phyloP scores from a whole-genome alignment of 2,113 vertebrate species.

The human region DNA sequence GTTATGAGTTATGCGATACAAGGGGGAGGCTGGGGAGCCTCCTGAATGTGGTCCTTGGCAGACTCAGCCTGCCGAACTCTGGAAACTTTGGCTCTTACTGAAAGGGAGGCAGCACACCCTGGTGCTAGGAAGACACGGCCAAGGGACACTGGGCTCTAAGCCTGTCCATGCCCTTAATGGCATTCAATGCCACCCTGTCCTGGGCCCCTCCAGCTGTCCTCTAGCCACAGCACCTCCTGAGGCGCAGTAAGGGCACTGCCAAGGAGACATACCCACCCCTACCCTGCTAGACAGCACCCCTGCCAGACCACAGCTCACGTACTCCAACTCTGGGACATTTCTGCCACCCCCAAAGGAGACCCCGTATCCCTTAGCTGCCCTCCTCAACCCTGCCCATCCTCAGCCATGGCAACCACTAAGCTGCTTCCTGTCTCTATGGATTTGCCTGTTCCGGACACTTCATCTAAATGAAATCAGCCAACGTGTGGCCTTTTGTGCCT shows the following conservation, averaged over 20 bases:
- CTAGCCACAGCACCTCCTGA: not conserved
- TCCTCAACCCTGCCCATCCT: not conserved
- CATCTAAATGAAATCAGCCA: accelerated
- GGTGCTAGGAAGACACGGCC: not conserved
- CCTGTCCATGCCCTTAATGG: accelerated
- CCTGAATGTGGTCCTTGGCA: accelerated
- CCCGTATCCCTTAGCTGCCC: accelerated
- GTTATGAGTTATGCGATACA: not conserved
- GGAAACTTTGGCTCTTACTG: not conserved
- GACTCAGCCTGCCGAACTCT: not conserved
- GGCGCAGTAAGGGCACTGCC: too few species aligned
- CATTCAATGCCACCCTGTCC: accelerated
- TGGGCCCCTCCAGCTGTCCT: too few species aligned
- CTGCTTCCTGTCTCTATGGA: not conserved
- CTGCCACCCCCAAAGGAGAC: not conserved
- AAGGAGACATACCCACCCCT: not conserved
- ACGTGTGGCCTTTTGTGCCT: accelerated
- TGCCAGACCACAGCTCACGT: too few species aligned
- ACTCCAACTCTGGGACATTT: too few species aligned
- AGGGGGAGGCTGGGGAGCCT: not conserved
- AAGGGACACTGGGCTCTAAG: too few species aligned
- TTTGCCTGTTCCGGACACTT: accelerated
- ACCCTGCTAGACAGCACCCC: not conserved
- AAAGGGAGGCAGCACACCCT: not conserved
- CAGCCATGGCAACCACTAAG: not conserved